Evolutionary conservation across 2,797 vertebrate genomes (phyloP), one percentile per base, ranked within the genome.

Genomic region (Tinamus major): DNA sequence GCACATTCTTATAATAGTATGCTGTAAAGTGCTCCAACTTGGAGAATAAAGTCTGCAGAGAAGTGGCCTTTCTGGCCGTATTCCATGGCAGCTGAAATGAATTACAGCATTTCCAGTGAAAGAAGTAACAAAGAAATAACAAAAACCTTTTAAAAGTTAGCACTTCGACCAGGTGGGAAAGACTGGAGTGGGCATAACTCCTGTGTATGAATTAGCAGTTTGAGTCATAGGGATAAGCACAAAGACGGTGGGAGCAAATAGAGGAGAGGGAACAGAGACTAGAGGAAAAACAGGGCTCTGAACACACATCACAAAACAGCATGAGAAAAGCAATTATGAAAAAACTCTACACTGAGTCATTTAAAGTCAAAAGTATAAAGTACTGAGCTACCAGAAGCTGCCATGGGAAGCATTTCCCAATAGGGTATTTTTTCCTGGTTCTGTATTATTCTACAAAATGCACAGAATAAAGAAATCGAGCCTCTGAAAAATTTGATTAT

Each of bases 21-120:
- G 15, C 51, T 92, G 83, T 81, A 89, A 72, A 92, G 84, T 53
- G 21, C 48, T 61, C 48, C 17, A 19, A 17, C 31, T 69, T 6
- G 4, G 72, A 88, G 55, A 63, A 79, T 63, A 70, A 71, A 91
- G 24, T 42, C 61, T 87, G 41, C 37, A 67, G 21, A 69, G 58
- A 78, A 58, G 33, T 74, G 21, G 23, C 81, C 41, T 44, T 88
- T 51, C 37, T 93, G 72, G 55, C 42, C 12, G 19, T 77, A 24
- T 68, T 68, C 67, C 79, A 90, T 35, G 51, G 83, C 69, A 93
- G 53, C 77, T 95, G 87, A 96, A 85, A 80, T 44, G 5, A 85
- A 93, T 90, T 85, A 87, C 5, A n/a, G 67, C 10, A 23, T n/a
- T 85, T 95, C 24, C 79, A 85, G 24, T 85, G 70, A 81, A 93